Conservation (phyloP, 2,113 vertebrate species). For the Apeltes quadracus region DNA sequence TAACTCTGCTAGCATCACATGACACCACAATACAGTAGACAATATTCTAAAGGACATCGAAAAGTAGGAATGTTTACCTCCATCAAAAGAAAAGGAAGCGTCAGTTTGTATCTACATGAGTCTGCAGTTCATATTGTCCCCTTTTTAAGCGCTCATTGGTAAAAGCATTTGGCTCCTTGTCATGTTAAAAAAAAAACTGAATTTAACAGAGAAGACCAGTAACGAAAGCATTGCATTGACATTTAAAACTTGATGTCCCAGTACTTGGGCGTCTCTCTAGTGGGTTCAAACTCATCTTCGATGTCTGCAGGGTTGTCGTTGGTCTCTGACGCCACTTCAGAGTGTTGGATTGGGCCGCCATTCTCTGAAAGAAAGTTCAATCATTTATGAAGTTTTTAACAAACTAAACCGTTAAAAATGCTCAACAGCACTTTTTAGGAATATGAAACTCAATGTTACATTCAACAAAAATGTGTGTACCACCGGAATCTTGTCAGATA, state of each 20-base stretch:
- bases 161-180: conserved; percentile 47
- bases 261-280: conserved; percentile 58
- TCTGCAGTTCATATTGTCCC: conserved; percentile 21
- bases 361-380: conserved; percentile 54
- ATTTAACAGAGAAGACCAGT: conserved; percentile 27
- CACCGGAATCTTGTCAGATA: neutral
- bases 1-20: neutral
- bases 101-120: conserved; percentile 21
- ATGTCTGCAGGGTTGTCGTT: conserved; percentile 24
- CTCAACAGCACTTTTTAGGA: neutral
- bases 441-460: neutral
- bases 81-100: conserved; percentile 15
- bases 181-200: conserved; percentile 39
- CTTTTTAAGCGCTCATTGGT: conserved; percentile 54
- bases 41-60: conserved; percentile 16
- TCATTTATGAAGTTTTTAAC: neutral
- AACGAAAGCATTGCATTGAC: neutral
- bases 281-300: conserved; percentile 56
- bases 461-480: neutral
- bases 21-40: conserved; percentile 4
- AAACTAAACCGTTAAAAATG: neutral
- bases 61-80: conserved; percentile 13
- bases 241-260: conserved; percentile 77
- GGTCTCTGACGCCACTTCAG: conserved; percentile 20
- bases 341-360: conserved; percentile 25